Evolutionary conservation across 2,797 vertebrate genomes (phyloP).

Genomic region (Anabacerthia variegaticeps): DNA sequence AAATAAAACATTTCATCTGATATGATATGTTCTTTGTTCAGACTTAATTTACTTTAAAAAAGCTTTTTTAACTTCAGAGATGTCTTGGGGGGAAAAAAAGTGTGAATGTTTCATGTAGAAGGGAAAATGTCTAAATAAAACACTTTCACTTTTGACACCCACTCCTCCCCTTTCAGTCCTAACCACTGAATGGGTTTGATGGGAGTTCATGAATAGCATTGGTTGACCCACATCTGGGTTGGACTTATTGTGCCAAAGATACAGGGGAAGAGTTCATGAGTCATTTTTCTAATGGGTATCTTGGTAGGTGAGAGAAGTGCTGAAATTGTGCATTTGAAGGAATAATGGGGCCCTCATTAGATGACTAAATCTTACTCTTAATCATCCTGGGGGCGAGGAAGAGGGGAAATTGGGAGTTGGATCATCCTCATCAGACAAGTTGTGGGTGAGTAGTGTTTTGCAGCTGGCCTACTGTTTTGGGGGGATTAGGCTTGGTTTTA

Average conservation of each 20-base stretch:
- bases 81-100: background rate
- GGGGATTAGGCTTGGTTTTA: background rate
- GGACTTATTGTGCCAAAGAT: background rate
- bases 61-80: background rate
- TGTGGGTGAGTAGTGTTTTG: background rate
- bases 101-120: background rate
- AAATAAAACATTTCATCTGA: slow-evolving; percentile 7
- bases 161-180: background rate
- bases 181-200: background rate
- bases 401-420: background rate
- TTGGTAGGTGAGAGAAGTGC: slow-evolving; percentile 12
- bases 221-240: slow-evolving; percentile 20
- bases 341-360: slow-evolving; percentile 35
- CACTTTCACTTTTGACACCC: background rate
- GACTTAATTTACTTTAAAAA: background rate
- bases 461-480: background rate
- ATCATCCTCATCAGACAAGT: background rate
- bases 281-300: slow-evolving; percentile 47
- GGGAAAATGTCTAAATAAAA: background rate
- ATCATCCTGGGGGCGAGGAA: slow-evolving; percentile 43
- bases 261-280: slow-evolving; percentile 44
- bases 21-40: background rate
- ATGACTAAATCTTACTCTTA: slow-evolving; percentile 54
- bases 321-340: slow-evolving; percentile 10
- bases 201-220: background rate